A percentile compares a stretch with the other conserved stretches of the same genome.
These are phyloP conservation scores for Eonycteris spelaea DNA, from an alignment of 2,113 vertebrate genomes.

Conservation along the genomic window DNA sequence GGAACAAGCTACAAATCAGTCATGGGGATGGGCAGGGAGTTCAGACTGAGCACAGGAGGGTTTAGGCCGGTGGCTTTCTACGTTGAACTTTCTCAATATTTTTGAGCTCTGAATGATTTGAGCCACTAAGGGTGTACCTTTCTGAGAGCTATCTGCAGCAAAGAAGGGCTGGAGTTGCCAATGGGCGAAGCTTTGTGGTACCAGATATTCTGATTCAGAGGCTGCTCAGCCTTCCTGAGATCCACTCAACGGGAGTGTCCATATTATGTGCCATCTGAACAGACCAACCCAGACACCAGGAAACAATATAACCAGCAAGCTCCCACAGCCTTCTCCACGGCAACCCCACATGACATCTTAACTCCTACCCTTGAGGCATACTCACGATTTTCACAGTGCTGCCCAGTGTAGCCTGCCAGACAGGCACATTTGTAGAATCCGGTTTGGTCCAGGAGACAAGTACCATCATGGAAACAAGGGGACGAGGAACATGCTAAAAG, in stretches of 20 bases:
- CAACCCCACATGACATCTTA: rapidly evolving
- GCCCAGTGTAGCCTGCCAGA: constrained; percentile 94
- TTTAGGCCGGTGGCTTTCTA: background rate
- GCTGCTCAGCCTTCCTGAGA: background rate
- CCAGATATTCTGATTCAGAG: background rate
- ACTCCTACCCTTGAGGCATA: background rate
- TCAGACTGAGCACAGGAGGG: background rate
- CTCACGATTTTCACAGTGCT: constrained; percentile 93
- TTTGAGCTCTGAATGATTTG: background rate
- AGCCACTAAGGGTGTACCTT: background rate
- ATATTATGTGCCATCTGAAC: background rate
- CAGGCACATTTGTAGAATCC: constrained; percentile 92
- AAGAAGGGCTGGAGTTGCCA: background rate
- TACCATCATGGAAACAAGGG: constrained; percentile 95
- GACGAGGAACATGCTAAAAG: constrained; percentile 93
- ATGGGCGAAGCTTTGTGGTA: background rate
- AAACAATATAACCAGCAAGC: background rate
- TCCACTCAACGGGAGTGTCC: background rate
- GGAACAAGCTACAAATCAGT: background rate
- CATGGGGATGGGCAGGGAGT: background rate
- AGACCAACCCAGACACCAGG: background rate
- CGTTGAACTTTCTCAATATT: background rate
- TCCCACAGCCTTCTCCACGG: background rate
- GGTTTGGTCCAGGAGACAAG: constrained; percentile 88
- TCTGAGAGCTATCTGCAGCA: background rate